Conservation (phyloP, 2,113 vertebrate genomes). For the Bungarus multicinctus region DNA sequence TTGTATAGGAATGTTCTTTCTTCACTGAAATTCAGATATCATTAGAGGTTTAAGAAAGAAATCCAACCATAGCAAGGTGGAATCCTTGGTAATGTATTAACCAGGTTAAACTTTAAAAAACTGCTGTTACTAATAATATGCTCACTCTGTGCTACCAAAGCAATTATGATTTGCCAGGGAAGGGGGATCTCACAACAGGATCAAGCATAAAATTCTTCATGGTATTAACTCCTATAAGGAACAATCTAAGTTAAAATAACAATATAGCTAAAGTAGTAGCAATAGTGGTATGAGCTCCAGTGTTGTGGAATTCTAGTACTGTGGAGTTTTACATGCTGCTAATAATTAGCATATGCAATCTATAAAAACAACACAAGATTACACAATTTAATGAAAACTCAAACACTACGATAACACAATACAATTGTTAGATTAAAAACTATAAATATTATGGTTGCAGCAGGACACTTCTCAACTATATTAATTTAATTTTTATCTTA, state of each 20-base stretch:
- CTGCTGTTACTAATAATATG: neutral
- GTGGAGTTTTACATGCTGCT: neutral
- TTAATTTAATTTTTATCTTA: neutral
- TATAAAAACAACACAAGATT: neutral
- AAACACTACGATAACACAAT: neutral
- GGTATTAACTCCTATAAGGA: neutral
- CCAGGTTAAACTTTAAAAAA: neutral
- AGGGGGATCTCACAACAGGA: neutral
- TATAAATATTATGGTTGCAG: neutral
- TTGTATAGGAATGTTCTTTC: neutral
- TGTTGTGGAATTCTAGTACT: neutral
- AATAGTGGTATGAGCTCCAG: neutral
- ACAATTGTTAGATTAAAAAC: neutral
- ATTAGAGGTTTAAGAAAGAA: neutral
- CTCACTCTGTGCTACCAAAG: neutral
- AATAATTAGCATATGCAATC: neutral
- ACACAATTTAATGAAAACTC: neutral
- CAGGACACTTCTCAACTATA: neutral
- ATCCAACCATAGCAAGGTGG: neutral
- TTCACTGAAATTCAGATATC: neutral
- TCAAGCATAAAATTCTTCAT: neutral
- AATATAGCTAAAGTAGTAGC: neutral
- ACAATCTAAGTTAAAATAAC: neutral
- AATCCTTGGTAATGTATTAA: neutral
- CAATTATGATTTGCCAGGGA: neutral